A percentile compares a stretch with the other conserved stretches of the same genome.
These are phyloP conservation scores for Seriola rivoliana DNA, from an alignment of 2,113 vertebrate species.

Conservation along the genomic window DNA sequence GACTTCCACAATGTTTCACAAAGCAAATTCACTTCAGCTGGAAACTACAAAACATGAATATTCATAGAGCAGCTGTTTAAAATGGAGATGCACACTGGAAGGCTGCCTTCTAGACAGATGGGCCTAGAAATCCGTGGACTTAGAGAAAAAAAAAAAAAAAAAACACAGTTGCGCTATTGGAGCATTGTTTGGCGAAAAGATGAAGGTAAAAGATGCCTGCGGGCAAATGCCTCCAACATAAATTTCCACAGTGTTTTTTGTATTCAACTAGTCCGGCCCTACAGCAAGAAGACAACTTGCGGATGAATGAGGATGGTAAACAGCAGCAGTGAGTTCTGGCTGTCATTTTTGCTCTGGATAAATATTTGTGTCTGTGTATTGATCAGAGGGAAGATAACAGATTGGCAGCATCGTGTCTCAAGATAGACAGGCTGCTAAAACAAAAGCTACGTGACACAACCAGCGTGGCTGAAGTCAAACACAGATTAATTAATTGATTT, in stretches of 20 bases:
- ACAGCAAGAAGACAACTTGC: not conserved
- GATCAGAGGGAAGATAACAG: slow-evolving; percentile 27
- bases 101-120: slow-evolving; percentile 57
- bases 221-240: slow-evolving; percentile 20
- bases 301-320: slow-evolving; percentile 41
- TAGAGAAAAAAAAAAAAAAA: not conserved
- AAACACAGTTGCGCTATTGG: slow-evolving; percentile 43
- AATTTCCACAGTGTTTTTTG: slow-evolving; percentile 7
- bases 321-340: slow-evolving; percentile 22
- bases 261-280: slow-evolving; percentile 6
- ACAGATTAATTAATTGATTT: slow-evolving; percentile 26
- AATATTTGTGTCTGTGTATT: slow-evolving; percentile 45
- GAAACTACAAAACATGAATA: slow-evolving; percentile 29
- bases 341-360: slow-evolving; percentile 32
- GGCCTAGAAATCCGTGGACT: slow-evolving; percentile 32
- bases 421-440: not conserved
- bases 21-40: not conserved
- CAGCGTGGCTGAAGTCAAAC: slow-evolving; percentile 14
- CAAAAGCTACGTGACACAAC: slow-evolving; percentile 5
- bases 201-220: slow-evolving; percentile 21
- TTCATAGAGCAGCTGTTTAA: slow-evolving; percentile 54
- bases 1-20: not conserved
- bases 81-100: slow-evolving; percentile 31
- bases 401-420: slow-evolving; percentile 5
- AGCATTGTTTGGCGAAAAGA: slow-evolving; percentile 33